Conservation (phyloP, 30 jellyfish, hydroid and myxozoan genomes). For the Hydractinia echinata region DNA sequence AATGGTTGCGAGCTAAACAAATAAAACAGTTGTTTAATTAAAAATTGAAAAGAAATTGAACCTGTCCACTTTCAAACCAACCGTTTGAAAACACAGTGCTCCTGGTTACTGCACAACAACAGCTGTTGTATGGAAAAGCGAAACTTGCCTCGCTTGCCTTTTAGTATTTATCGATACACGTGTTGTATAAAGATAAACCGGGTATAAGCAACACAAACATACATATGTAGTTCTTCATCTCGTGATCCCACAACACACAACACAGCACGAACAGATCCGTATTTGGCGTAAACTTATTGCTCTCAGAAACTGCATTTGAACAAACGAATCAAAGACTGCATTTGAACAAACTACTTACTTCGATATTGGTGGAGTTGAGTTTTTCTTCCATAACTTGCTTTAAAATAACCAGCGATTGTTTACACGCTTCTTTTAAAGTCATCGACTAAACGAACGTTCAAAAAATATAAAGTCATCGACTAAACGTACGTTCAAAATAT, state of each 20-base stretch:
- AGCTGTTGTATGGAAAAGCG: too few relatives aligned
- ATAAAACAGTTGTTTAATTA: neutral
- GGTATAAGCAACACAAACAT: neutral
- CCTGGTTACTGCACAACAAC: too few relatives aligned
- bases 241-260: neutral
- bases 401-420: slow-evolving; percentile 71
- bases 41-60: too few relatives aligned
- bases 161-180: too few relatives aligned
- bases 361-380: slow-evolving; percentile 85
- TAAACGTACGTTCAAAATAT: slow-evolving; percentile 26
- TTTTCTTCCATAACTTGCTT: slow-evolving; percentile 99
- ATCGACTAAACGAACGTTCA: slow-evolving; percentile 57
- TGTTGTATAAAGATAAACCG: neutral
- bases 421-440: slow-evolving; percentile 88
- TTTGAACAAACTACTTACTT: slow-evolving; percentile 44
- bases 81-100: too few relatives aligned
- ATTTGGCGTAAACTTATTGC: too few relatives aligned
- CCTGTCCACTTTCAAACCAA: too few relatives aligned
- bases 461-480: slow-evolving; percentile 75
- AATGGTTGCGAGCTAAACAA: slow-evolving; percentile 86
- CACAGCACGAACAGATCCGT: too few relatives aligned
- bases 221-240: neutral
- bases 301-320: too few relatives aligned
- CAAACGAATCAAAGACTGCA: neutral
- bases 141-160: too few relatives aligned